Evolutionary conservation across 2,888 invertebrate genomes (phyloP), one percentile per base, ranked within the genome.

Genomic region (Cephus pygmeus): DNA sequence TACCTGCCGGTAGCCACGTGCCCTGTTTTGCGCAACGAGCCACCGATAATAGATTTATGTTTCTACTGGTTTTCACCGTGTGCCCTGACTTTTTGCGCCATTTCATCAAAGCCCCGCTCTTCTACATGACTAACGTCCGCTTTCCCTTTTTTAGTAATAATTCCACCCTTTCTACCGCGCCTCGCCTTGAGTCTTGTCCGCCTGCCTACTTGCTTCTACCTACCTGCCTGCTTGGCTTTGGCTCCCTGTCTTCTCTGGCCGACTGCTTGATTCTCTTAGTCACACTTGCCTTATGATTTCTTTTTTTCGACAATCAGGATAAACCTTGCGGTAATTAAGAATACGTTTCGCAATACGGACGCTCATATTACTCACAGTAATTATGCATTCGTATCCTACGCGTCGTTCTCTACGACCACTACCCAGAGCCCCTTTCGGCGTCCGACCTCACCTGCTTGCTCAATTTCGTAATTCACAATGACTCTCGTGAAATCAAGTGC

Each of bases 121-220:
- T 75, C 35, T 69, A 74, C 77, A 77, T 74, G 75, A 74, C 77
- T 74, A 77, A 36, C 76, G 71, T 56, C 69, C 71, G 78, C 78
- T 78, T 78, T 78, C 78, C 78, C 78, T 78, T 78, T 71, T 78
- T 75, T 76, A 78, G 78, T 78, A 78, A 78, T 78, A 78, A 78
- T 78, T 73, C 78, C 78, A 77, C 78, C 78, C 76, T 75, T 68
- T 77, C 75, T 71, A 71, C 34, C 77, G 77, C 68, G 69, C 33
- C 23, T 31, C 76, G 69, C 40, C 56, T 30, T 69, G 56, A 56
- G 56, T 23, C 56, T 56, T 56, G 56, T 23, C 23, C 56, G 56
- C 23, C 56, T 23, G 23, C 23, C 2, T 56, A 56, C 23, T 56
- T 56, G 23, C 9, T 56, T 56, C 56, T 56, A 56, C 56, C 23